Evolutionary conservation across 2,797 vertebrate species (phyloP).

Genomic region (Paratrypauchen microcephalus): DNA sequence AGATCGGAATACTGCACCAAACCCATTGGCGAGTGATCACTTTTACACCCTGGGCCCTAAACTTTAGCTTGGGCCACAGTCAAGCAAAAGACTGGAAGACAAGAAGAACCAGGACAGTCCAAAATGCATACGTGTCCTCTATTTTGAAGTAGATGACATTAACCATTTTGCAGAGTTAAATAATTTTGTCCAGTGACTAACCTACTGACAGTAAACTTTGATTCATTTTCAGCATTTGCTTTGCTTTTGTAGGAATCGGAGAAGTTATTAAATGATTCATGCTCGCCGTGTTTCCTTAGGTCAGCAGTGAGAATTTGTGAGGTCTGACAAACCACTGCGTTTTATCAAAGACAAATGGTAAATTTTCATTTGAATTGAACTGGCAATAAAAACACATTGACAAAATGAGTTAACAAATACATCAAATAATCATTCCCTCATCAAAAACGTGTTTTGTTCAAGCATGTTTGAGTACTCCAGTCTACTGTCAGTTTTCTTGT

Average conservation of each 20-base stretch:
- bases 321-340: slow-evolving; percentile 38
- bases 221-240: slow-evolving; percentile 38
- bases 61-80: slow-evolving; percentile 26
- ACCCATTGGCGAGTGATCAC: slow-evolving; percentile 10
- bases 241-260: slow-evolving; percentile 18
- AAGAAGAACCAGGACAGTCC: not conserved
- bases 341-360: slow-evolving; percentile 24
- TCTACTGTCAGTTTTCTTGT: too few relatives aligned
- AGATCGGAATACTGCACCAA: slow-evolving; percentile 5
- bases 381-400: not conserved
- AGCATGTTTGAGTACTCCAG: too few relatives aligned
- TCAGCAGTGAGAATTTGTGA: slow-evolving; percentile 27
- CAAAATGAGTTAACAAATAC: not conserved
- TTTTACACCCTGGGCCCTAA: slow-evolving; percentile 19
- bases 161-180: slow-evolving; percentile 5
- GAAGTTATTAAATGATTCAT: slow-evolving; percentile 17
- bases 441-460: not conserved
- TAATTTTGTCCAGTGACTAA: slow-evolving; percentile 32
- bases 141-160: not conserved
- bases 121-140: slow-evolving; percentile 15
- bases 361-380: not conserved
- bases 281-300: slow-evolving; percentile 32
- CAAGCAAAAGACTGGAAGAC: slow-evolving; percentile 28
- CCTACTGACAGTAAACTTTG: slow-evolving; percentile 44
- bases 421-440: not conserved